phyloP scores from a whole-genome alignment of 2,113 vertebrate genomes.

The Stictonetta naevosa region DNA sequence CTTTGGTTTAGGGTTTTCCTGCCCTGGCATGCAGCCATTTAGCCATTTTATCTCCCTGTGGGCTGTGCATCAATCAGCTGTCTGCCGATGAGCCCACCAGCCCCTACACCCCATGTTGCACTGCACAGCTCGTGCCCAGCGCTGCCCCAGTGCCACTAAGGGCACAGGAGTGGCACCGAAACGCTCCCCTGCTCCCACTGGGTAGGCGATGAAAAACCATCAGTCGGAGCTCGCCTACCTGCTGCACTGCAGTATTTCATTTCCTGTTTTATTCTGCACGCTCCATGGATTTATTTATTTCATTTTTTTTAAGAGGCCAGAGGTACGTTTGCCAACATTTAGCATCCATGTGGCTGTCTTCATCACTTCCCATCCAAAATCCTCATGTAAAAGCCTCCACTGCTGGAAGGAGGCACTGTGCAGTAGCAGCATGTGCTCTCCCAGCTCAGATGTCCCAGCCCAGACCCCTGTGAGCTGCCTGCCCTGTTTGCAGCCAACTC shows the following conservation, averaged over 20 bases:
- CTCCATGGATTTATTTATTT: not conserved
- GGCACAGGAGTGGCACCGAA: not conserved
- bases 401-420: not conserved
- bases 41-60: not conserved
- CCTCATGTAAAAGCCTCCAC: not conserved
- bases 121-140: not conserved
- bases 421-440: accelerated
- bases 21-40: accelerated
- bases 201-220: not conserved
- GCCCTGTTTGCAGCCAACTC: not conserved
- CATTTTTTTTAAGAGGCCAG: not conserved
- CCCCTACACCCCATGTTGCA: not conserved
- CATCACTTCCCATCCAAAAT: not conserved
- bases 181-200: not conserved
- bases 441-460: accelerated
- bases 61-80: not conserved
- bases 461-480: accelerated
- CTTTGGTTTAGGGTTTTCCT: not conserved
- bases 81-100: not conserved
- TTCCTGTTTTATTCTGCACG: not conserved
- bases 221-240: not conserved
- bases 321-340: not conserved
- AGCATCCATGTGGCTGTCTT: accelerated
- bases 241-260: constrained; percentile 31
- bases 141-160: accelerated